Conservation (phyloP, 2,888 invertebrate genomes). For the Hyposoter didymator region DNA sequence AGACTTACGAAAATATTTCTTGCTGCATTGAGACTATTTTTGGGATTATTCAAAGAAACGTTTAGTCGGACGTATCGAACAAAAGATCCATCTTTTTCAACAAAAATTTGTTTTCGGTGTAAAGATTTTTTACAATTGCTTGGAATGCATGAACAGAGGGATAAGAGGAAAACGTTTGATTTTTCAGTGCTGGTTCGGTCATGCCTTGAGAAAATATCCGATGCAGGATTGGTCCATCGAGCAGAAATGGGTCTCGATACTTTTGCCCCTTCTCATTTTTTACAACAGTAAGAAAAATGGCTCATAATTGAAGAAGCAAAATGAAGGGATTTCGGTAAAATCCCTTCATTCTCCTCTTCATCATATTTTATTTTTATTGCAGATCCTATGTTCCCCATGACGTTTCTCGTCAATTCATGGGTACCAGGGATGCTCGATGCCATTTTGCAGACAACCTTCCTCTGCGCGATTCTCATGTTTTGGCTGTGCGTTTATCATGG, state of each 20-base stretch:
- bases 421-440: constrained; percentile 97
- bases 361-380: constrained; percentile 63
- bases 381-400: constrained; percentile 98
- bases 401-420: constrained; percentile 95
- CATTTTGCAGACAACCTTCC: constrained; percentile 94
- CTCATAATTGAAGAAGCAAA: constrained; percentile 4
- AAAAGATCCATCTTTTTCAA: too few relatives aligned
- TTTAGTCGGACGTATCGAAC: too few relatives aligned
- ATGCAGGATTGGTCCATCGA: constrained; percentile 98
- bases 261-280: constrained; percentile 94
- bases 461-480: constrained; percentile 94
- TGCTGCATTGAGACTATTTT: too few relatives aligned
- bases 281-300: constrained; percentile 92
- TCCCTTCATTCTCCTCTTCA: too few relatives aligned
- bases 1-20: too few relatives aligned
- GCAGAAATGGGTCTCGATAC: constrained; percentile 97
- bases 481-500: constrained; percentile 99
- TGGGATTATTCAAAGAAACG: too few relatives aligned
- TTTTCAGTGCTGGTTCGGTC: constrained; percentile 96
- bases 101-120: too few relatives aligned
- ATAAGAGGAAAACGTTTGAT: constrained; percentile 34
- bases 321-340: neutral
- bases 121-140: too few relatives aligned
- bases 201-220: constrained; percentile 94
- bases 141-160: constrained; percentile 24